A percentile compares a stretch with the other conserved stretches of the same genome.
phyloP scores from a whole-genome alignment of 2,113 vertebrate species.

The Cyanoliseus patagonus region DNA sequence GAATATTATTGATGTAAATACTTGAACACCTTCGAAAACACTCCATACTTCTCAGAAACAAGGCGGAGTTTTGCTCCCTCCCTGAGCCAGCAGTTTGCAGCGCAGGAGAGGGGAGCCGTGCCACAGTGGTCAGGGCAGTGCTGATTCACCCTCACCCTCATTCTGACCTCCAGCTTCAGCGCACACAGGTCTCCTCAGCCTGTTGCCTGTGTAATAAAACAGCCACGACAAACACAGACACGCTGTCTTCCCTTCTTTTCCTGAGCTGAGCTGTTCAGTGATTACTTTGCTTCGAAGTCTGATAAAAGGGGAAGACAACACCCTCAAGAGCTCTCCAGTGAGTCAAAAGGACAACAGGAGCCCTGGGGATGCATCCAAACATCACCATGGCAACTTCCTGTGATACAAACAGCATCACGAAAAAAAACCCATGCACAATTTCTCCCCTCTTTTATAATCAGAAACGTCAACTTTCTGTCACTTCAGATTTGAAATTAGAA shows the following conservation, averaged over 20 bases:
- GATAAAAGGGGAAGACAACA: not conserved
- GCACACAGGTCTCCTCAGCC: not conserved
- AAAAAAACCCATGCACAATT: not conserved
- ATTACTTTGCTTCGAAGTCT: not conserved
- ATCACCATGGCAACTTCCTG: not conserved
- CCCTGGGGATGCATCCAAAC: not conserved
- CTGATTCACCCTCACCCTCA: fast-evolving
- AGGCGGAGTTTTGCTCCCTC: not conserved
- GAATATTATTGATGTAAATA: not conserved
- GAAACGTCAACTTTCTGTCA: not conserved
- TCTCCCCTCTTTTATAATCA: not conserved
- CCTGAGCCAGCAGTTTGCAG: not conserved
- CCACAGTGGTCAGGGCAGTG: fast-evolving
- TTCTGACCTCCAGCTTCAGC: not conserved
- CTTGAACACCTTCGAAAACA: not conserved
- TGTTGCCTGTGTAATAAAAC: not conserved
- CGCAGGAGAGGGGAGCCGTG: fast-evolving
- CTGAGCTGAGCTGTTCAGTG: not conserved
- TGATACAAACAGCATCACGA: not conserved
- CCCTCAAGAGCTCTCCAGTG: not conserved
- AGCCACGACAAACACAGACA: not conserved
- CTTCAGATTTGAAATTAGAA: not conserved
- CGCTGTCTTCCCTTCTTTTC: fast-evolving
- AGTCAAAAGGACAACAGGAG: not conserved
- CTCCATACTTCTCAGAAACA: not conserved